Evolutionary conservation across 2,113 vertebrate genomes (phyloP).

Genomic region (Syrrhaptes paradoxus): DNA sequence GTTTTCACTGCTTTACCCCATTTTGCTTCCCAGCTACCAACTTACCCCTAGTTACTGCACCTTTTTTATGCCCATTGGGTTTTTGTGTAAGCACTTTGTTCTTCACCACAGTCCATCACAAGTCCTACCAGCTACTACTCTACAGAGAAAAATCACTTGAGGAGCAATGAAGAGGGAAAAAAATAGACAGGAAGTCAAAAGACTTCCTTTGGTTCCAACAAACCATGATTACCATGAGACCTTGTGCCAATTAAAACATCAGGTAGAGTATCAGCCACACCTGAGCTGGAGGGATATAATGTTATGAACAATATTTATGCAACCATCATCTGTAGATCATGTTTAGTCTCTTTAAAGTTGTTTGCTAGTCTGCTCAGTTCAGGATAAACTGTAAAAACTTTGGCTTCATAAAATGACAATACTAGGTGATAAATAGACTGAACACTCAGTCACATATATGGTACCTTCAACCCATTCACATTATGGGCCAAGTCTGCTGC

Average conservation of each 20-base stretch:
- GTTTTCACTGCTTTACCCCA: background rate
- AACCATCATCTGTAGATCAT: background rate
- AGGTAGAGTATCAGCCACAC: slow-evolving; percentile 11
- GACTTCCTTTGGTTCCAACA: slow-evolving; percentile 18
- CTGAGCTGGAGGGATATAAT: slow-evolving; percentile 24
- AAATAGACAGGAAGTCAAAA: background rate
- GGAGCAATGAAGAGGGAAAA: background rate
- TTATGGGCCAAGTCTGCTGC: background rate
- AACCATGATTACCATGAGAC: slow-evolving; percentile 20
- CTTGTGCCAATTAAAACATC: slow-evolving; percentile 39
- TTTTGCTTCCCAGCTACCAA: background rate
- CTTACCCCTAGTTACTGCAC: background rate
- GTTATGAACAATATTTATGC: slow-evolving; percentile 24
- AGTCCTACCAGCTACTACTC: background rate
- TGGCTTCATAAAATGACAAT: background rate
- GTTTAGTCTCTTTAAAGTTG: background rate
- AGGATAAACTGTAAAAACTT: background rate
- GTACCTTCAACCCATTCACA: background rate
- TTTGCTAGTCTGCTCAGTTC: background rate
- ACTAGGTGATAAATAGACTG: background rate
- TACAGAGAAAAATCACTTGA: background rate
- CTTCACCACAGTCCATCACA: background rate
- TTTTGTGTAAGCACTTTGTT: background rate
- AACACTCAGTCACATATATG: background rate
- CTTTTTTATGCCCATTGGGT: background rate